Evolutionary conservation across 1,140 invertebrate species (phyloP), one percentile per base, ranked within the genome.

Genomic region (Tetragonula clypearis): DNA sequence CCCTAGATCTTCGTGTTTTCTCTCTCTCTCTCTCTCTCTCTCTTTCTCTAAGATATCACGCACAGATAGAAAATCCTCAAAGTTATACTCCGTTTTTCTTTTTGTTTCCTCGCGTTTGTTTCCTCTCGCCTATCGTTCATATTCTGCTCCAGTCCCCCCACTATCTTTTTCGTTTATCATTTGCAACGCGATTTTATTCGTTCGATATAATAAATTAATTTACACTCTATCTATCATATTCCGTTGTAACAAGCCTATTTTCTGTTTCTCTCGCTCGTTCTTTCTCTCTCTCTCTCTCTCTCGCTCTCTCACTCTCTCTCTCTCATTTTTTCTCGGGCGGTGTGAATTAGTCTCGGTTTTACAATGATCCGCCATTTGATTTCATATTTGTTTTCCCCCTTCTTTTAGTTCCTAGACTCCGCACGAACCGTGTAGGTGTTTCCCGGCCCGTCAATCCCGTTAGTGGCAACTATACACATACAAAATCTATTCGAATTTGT

Each of bases 181-280:
- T 82, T 86, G 60, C 65, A 90, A 86, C 83, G 69, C 86, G 83
- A 73, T 82, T 69, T 82, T 86, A 49, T 73, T 86, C 78, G 82
- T 86, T 91, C 90, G 87, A 92, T 86, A 90, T 90, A 93, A 93
- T 93, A 93, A 93, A 93, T 93, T 93, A 93, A 93, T 93, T 93
- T 91, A 93, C 88, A 91, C 87, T 92, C 90, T 93, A 93, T 71
- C 90, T 92, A 92, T 88, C 82, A 74, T 87, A 83, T 92, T 79
- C 85, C 87, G 88, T 86, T 85, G 85, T 91, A 93, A 91, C 91
- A 89, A 91, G 86, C 87, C 87, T 90, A 91, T 84, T 30, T 30
- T 83, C 78, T 84, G 69, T 73, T 73, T 65, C 41, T 49, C 41
- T 49, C 41, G 41, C 71, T 89, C 56, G 56, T 72, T 73, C 71